Conservation (phyloP, 2,113 vertebrate genomes). For the Baryphthengus martii region DNA sequence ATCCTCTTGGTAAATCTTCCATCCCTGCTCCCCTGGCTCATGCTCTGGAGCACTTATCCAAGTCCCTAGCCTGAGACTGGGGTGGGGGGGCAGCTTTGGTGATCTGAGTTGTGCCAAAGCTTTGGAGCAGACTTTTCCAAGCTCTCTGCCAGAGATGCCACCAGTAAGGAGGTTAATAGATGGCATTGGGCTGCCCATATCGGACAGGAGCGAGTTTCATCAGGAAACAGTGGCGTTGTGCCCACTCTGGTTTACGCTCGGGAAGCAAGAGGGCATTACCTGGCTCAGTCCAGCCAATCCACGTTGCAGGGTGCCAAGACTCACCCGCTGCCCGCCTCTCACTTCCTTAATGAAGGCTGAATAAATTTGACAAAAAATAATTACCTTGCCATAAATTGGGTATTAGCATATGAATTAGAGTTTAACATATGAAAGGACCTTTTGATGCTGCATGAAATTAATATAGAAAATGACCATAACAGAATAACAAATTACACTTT, state of each 20-base stretch:
- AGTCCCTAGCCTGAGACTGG: too few relatives aligned
- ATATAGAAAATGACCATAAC: constrained; percentile 50
- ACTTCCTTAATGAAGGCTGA: background rate
- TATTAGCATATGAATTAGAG: constrained; percentile 73
- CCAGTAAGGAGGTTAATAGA: background rate
- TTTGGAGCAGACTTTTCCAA: background rate
- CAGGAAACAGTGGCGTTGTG: background rate
- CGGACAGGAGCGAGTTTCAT: fast-evolving
- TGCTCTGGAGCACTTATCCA: fast-evolving
- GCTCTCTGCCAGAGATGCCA: background rate
- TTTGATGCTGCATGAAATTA: constrained; percentile 51
- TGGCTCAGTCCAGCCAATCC: background rate
- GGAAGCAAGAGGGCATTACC: background rate
- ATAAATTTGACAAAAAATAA: constrained; percentile 67
- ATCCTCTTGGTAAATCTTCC: background rate
- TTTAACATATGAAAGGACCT: constrained; percentile 75
- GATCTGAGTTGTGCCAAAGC: background rate
- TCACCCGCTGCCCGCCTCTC: background rate
- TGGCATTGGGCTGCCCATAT: background rate
- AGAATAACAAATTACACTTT: constrained; percentile 38
- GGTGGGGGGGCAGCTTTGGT: fast-evolving
- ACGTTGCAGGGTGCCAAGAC: background rate
- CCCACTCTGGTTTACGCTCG: fast-evolving
- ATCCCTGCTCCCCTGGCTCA: background rate
- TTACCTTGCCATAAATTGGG: constrained; percentile 62